A percentile compares a stretch with the other conserved stretches of the same genome.
Conservation (phyloP, 2,113 vertebrate genomes). For the Electrona antarctica region DNA sequence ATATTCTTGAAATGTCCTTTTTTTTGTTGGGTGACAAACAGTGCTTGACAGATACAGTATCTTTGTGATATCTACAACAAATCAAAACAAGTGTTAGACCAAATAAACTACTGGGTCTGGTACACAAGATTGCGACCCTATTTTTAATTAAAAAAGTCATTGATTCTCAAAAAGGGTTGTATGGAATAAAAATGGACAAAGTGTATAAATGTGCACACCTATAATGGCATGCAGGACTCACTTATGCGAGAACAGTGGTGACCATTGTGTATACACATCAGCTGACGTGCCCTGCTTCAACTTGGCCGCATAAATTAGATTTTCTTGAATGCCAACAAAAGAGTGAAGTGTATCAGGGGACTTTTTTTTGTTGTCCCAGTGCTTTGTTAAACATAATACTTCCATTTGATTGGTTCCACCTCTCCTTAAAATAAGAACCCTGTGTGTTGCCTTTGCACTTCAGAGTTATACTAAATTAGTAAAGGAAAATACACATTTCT, state of each 20-base stretch:
- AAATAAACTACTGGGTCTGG: no score
- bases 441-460: not conserved
- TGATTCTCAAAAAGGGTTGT: not conserved
- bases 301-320: not conserved
- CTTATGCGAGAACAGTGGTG: constrained; percentile 15
- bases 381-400: not conserved
- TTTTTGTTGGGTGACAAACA: no score
- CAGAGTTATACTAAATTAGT: not conserved
- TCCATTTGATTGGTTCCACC: not conserved
- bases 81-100: no score
- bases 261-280: constrained; percentile 28
- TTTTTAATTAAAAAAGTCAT: no score
- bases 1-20: no score
- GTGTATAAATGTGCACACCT: constrained; percentile 1
- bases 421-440: not conserved
- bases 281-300: constrained; percentile 13
- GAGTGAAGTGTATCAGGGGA: not conserved
- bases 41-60: no score
- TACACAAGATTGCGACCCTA: no score
- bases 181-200: not conserved
- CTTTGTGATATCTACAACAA: no score
- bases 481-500: no score
- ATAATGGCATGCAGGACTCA: not conserved
- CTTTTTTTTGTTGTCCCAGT: not conserved
- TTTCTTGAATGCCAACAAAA: not conserved